A percentile compares a stretch with the other conserved stretches of the same genome.
Evolutionary conservation across 2,113 vertebrate species (phyloP).

Genomic region (Scatophagus argus): DNA sequence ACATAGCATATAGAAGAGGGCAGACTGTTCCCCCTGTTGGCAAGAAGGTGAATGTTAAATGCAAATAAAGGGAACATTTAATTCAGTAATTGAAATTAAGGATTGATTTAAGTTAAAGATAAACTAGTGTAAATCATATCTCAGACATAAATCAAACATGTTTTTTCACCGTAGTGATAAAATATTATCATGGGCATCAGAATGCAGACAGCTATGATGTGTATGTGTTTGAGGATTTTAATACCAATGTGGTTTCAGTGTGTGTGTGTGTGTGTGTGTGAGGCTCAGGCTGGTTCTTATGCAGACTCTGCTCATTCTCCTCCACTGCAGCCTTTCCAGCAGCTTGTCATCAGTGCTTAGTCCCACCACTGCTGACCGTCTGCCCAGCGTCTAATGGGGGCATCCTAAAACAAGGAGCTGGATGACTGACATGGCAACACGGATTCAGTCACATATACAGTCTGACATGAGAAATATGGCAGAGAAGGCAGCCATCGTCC

Average conservation of each 20-base stretch:
- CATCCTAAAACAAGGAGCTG: constrained; percentile 63
- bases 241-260: constrained; percentile 24
- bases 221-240: constrained; percentile 29
- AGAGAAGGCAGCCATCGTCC: constrained; percentile 16
- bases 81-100: too few relatives aligned
- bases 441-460: constrained; percentile 44
- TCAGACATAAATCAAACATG: constrained; percentile 35
- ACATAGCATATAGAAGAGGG: background rate
- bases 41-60: constrained; percentile 46
- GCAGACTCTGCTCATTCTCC: constrained; percentile 56
- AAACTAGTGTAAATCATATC: constrained; percentile 32
- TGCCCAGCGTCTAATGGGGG: constrained; percentile 49
- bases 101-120: constrained; percentile 22
- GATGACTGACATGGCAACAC: constrained; percentile 70
- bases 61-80: background rate
- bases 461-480: constrained; percentile 49
- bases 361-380: constrained; percentile 44
- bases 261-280: constrained; percentile 30
- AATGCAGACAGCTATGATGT: constrained; percentile 42
- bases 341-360: constrained; percentile 78
- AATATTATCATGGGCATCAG: constrained; percentile 44
- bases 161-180: constrained; percentile 41
- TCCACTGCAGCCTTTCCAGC: constrained; percentile 57
- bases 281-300: constrained; percentile 37
- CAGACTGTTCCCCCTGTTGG: constrained; percentile 67